Base-by-base conservation (phyloP, 2,888 invertebrate species). In the Idaea biselata region DNA sequence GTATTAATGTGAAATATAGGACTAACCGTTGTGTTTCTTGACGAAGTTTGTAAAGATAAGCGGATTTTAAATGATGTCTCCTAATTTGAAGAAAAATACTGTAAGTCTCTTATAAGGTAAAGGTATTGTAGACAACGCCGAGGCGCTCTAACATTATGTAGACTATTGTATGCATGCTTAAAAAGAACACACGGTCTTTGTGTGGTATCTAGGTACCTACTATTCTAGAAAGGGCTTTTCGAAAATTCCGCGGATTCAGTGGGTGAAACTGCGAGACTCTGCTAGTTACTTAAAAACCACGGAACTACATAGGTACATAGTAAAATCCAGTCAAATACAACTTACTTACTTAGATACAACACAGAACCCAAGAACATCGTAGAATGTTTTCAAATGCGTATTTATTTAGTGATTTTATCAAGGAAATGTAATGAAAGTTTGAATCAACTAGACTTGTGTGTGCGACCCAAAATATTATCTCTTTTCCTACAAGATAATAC, bases 11-110 rank as follows among this genome's bases (percentile, higher is more conserved):
- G 77, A 83, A 81, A 69, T 76, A 76, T 74, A 79, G 86, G 85
- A 85, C 80, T 78, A 80, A 83, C 69, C 85, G 73, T 70, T 78
- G 84, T 81, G 81, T 87, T 82, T 84, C 83, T 83, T 87, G 87
- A 87, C 84, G 77, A 75, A 76, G 72, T 70, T 68, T 58, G 63
- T 63, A 54, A 60, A 64, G 60, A 63, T 61, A 56, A 16, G 62
- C 72, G 65, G 69, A 72, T 75, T 56, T 18, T 61, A 56, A 66
- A 80, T 73, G 61, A 88, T 89, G 88, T 80, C 88, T 59, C 88
- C 88, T 16, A 84, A 84, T 71, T 79, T 80, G 55, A 87, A 84
- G 18, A 17, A 16, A 4, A 56, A 56, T 56, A 70, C 81, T 80
- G 69, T 84, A 82, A 73, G 73, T 75, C 44, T 75, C 77, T 60